Evolutionary conservation across 2,888 invertebrate species (phyloP).

Genomic region (Agrotis segetum): DNA sequence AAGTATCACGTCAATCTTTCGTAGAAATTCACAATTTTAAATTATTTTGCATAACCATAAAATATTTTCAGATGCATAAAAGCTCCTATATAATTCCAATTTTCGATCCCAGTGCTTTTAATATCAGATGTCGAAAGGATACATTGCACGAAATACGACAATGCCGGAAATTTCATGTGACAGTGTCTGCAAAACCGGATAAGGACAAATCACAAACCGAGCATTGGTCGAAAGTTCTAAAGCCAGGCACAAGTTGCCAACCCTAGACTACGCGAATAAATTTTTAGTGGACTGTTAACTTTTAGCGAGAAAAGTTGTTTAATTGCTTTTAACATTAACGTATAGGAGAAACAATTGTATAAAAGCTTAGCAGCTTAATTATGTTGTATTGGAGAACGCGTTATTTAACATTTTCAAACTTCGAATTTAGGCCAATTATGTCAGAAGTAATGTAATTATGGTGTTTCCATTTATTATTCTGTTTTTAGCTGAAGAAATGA

Average conservation of each 20-base stretch:
- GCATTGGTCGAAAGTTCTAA: conserved; percentile 28
- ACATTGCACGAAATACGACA: conserved; percentile 39
- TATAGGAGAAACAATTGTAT: conserved; percentile 45
- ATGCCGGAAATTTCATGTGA: conserved; percentile 54
- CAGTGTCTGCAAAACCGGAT: conserved; percentile 54
- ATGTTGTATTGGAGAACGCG: conserved; percentile 42
- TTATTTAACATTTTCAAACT: conserved; percentile 48
- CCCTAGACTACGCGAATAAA: conserved; percentile 36
- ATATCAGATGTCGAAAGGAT: conserved; percentile 16
- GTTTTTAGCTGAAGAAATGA: conserved; percentile 50
- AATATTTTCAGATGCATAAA: not conserved
- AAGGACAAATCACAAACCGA: conserved; percentile 33
- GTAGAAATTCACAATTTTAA: not conserved
- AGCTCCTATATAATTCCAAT: not conserved
- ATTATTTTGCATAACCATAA: not conserved
- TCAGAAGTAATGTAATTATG: conserved; percentile 56
- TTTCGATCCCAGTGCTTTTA: not conserved
- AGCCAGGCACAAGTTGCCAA: conserved; percentile 17
- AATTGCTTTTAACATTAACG: conserved; percentile 54
- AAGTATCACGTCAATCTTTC: not conserved
- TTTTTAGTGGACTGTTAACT: conserved; percentile 51
- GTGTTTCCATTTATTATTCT: conserved; percentile 58
- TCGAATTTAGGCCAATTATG: conserved; percentile 58
- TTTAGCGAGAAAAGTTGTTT: conserved; percentile 56
- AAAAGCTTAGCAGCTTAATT: conserved; percentile 39